Conservation (phyloP, 2,797 vertebrate species). For the Momotus momota region DNA sequence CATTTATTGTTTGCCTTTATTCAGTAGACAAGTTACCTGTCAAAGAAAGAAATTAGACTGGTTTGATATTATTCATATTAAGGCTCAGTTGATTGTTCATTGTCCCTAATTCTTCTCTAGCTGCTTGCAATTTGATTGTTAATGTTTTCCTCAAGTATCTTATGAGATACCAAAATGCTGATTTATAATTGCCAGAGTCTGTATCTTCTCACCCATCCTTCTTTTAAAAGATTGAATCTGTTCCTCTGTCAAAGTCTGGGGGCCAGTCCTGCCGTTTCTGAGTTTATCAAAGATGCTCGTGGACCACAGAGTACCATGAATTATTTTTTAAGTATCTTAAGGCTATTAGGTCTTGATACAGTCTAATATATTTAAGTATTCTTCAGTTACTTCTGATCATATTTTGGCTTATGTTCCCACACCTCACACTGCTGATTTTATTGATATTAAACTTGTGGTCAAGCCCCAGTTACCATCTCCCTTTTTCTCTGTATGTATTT, state of each 20-base stretch:
- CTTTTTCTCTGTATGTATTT: neutral
- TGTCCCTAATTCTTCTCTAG: constrained; percentile 40
- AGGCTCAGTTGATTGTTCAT: constrained; percentile 51
- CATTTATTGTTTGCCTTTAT: constrained; percentile 49
- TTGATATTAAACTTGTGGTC: neutral
- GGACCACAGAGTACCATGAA: neutral
- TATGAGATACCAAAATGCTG: constrained; percentile 1
- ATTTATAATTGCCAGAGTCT: constrained; percentile 7
- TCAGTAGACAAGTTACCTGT: constrained; percentile 57
- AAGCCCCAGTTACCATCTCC: neutral
- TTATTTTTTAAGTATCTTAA: neutral
- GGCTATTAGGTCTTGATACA: neutral
- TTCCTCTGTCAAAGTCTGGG: neutral
- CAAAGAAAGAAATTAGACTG: constrained; percentile 46
- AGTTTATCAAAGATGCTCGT: neutral
- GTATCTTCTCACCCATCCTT: neutral
- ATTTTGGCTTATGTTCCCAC: neutral
- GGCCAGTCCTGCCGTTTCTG: neutral
- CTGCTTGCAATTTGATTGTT: constrained; percentile 33
- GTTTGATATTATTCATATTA: constrained; percentile 53
- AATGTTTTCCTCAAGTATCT: constrained; percentile 34
- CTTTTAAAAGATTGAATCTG: neutral
- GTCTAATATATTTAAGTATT: neutral
- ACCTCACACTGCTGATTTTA: neutral
- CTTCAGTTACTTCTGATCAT: neutral